Percentiles rank a stretch among this genome's conserved stretches.
Evolutionary conservation across 2,797 vertebrate genomes (phyloP).

Genomic region (Hephaestus fuliginosus): DNA sequence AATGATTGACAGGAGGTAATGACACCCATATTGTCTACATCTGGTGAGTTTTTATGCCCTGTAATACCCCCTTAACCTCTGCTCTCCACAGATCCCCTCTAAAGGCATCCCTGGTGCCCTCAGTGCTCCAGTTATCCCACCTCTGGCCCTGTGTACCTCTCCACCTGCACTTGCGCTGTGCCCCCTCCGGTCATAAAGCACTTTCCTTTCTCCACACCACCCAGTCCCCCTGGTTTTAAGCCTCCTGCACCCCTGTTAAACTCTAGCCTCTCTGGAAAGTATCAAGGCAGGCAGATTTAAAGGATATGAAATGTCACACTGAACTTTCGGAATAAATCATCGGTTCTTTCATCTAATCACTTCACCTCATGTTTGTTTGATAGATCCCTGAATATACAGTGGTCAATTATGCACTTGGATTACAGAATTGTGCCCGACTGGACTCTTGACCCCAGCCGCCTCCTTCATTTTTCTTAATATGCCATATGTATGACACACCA

Average conservation of each 20-base stretch:
- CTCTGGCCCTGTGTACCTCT: constrained; percentile 64
- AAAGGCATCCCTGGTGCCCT: constrained; percentile 68
- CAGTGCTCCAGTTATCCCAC: constrained; percentile 64
- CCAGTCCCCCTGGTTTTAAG: constrained; percentile 57
- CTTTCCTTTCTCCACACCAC: constrained; percentile 41
- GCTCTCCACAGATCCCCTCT: constrained; percentile 63
- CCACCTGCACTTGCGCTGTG: constrained; percentile 65
- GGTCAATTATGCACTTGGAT: constrained; percentile 46
- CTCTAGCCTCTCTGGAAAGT: constrained; percentile 69
- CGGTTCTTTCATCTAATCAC: constrained; percentile 58
- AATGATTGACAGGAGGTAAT: constrained; percentile 89
- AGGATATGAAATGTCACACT: constrained; percentile 66
- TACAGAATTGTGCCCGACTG: constrained; percentile 11
- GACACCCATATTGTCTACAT: constrained; percentile 83
- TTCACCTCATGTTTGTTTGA: constrained; percentile 55
- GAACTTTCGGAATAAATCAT: constrained; percentile 68
- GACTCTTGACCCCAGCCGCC: constrained; percentile 16
- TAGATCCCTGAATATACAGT: constrained; percentile 50
- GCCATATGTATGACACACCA: constrained; percentile 19
- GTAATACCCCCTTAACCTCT: constrained; percentile 75
- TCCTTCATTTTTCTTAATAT: constrained; percentile 19
- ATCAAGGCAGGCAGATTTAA: constrained; percentile 66
- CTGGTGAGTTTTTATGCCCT: constrained; percentile 85
- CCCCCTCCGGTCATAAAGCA: constrained; percentile 70
- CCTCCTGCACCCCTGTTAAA: constrained; percentile 60